phyloP scores from a whole-genome alignment of 2,797 vertebrate genomes.

The Lindbergichthys nudifrons region DNA sequence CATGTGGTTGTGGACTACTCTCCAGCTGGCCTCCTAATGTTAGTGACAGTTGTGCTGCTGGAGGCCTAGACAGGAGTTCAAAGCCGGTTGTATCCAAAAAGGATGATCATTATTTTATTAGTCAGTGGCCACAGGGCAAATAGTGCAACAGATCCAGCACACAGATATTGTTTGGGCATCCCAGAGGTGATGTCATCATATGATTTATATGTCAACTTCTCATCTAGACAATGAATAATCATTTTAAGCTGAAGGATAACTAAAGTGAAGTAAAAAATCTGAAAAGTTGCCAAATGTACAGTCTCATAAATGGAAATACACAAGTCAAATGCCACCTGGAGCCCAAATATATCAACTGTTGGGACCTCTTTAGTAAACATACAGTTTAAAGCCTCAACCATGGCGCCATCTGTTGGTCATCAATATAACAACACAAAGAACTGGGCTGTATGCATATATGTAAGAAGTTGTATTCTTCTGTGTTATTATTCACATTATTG shows the following conservation, averaged over 20 bases:
- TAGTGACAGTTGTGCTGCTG: neutral
- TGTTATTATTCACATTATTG: neutral
- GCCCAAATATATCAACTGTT: neutral
- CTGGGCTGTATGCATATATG: neutral
- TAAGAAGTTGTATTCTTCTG: neutral
- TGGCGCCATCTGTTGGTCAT: slow-evolving; percentile 51
- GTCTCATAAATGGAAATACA: neutral
- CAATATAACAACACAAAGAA: neutral
- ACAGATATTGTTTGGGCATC: neutral
- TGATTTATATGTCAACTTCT: neutral
- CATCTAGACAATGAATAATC: neutral
- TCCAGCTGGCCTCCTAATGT: too few relatives aligned
- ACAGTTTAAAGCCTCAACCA: neutral
- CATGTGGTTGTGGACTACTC: too few relatives aligned
- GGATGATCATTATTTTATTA: neutral
- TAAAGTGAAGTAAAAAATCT: neutral
- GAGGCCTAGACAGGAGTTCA: neutral
- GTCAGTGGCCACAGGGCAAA: neutral
- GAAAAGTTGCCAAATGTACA: neutral
- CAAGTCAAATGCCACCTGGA: too few relatives aligned
- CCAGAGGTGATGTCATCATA: neutral
- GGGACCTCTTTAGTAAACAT: too few relatives aligned
- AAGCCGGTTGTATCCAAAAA: neutral
- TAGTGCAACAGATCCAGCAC: neutral
- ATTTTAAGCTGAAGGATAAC: too few relatives aligned